phyloP scores from a whole-genome alignment of 2,888 invertebrate species.

The Chalcosyrphus nemorum region DNA sequence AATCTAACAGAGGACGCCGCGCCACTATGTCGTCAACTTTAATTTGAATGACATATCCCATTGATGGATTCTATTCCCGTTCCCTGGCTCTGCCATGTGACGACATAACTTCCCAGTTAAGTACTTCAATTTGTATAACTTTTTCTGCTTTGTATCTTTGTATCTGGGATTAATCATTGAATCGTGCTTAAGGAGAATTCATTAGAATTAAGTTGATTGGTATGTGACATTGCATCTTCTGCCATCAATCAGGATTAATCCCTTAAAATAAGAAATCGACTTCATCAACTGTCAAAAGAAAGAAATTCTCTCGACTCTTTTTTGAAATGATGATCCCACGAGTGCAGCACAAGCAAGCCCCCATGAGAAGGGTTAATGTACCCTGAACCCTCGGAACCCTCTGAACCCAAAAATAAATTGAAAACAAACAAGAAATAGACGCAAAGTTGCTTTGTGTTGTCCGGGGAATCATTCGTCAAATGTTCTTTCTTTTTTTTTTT shows the following conservation, averaged over 20 bases:
- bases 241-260: conserved; percentile 23
- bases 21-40: neutral
- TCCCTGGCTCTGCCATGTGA: neutral
- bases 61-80: neutral
- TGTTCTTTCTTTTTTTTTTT: neutral
- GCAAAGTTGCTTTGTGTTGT: neutral
- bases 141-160: neutral
- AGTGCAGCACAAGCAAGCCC: neutral
- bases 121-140: conserved; percentile 1
- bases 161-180: conserved; percentile 6
- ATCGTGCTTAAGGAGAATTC: conserved; percentile 15
- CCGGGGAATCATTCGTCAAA: neutral
- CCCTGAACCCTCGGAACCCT: neutral
- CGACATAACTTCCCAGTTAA: neutral
- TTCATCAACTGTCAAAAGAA: conserved; percentile 7
- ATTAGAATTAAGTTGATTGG: conserved; percentile 22
- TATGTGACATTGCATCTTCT: conserved; percentile 10
- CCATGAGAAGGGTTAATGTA: conserved; percentile 39
- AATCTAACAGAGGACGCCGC: neutral
- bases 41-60: neutral
- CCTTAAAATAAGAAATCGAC: neutral
- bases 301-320: conserved; percentile 11
- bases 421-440: neutral
- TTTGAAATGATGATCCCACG: conserved; percentile 24
- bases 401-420: neutral